Evolutionary conservation across 2,113 vertebrate genomes (phyloP).

Genomic region (Perca flavescens): DNA sequence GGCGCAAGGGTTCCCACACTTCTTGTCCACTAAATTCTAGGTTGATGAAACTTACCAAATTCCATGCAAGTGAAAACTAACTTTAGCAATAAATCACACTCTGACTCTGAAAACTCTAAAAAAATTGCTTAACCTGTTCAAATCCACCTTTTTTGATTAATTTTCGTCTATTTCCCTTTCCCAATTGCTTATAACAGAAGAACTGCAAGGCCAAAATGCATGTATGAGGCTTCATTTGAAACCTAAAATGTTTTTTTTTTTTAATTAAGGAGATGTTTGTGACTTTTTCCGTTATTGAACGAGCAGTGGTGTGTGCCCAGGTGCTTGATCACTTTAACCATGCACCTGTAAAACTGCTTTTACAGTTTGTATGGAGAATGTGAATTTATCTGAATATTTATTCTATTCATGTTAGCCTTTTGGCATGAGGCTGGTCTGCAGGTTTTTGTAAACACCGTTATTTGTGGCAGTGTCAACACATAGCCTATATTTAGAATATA

Average conservation of each 20-base stretch:
- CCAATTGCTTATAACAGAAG: too few species aligned
- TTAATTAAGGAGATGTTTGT: neutral
- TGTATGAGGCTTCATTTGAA: too few species aligned
- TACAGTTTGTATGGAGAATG: neutral
- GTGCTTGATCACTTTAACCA: neutral
- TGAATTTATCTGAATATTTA: neutral
- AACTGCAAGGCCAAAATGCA: too few species aligned
- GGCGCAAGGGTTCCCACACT: neutral
- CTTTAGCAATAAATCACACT: too few species aligned
- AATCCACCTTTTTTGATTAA: too few species aligned
- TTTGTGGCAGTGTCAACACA: constrained; percentile 17
- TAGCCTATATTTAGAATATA: constrained; percentile 34
- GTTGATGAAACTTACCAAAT: too few species aligned
- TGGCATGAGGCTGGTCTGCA: neutral
- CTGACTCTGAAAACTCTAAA: too few species aligned
- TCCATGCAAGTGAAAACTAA: too few species aligned
- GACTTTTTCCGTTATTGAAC: neutral
- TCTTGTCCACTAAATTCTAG: neutral
- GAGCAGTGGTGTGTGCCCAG: neutral
- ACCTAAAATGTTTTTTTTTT: too few species aligned
- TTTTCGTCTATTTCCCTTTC: too few species aligned
- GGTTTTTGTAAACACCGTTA: neutral
- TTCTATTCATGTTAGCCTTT: neutral
- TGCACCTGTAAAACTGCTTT: neutral
- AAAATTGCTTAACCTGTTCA: too few species aligned